Percentiles rank a stretch among this genome's conserved stretches.
Conservation (phyloP, 2,888 invertebrate species). For the Hydrotaea cyrtoneurina region DNA sequence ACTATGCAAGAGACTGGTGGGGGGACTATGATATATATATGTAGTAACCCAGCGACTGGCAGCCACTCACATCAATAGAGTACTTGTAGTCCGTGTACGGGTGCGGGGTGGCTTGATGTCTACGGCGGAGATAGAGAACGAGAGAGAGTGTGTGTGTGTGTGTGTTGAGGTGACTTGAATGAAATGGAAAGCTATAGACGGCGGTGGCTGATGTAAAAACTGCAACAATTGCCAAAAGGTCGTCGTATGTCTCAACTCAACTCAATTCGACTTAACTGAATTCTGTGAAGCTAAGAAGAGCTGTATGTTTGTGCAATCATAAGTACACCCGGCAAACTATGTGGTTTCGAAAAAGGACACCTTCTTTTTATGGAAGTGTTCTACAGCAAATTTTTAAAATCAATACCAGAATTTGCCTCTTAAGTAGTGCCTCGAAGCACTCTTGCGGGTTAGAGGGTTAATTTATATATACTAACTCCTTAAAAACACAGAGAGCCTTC, state of each 20-base stretch:
- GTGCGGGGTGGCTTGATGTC: background rate
- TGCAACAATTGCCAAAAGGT: conserved; percentile 52
- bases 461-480: no score
- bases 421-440: no score
- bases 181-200: conserved; percentile 14
- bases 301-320: background rate
- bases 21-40: background rate
- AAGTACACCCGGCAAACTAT: background rate
- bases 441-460: no score
- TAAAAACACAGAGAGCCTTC: no score
- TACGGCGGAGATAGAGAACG: background rate
- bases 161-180: background rate
- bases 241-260: conserved; percentile 35
- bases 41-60: background rate
- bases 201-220: conserved; percentile 22
- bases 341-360: background rate
- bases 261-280: conserved; percentile 17
- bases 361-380: no score
- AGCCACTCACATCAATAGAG: background rate
- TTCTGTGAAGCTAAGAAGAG: background rate
- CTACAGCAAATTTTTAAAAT: no score
- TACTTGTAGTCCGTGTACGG: background rate
- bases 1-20: no score
- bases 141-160: no score
- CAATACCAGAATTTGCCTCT: no score